phyloP scores from a whole-genome alignment of 2,113 vertebrate genomes.

The Phalacrocorax carbo region DNA sequence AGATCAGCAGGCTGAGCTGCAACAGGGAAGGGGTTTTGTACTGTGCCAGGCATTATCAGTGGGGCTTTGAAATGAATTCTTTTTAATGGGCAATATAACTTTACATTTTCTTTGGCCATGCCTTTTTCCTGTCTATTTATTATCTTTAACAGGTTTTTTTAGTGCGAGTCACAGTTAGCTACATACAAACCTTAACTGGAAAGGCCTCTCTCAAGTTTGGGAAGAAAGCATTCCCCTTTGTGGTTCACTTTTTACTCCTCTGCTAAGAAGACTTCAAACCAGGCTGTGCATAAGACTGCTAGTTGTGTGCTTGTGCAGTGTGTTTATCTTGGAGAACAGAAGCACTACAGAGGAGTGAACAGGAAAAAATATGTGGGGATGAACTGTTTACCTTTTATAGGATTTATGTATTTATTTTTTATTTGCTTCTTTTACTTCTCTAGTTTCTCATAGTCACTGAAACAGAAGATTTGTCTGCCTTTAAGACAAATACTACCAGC shows the following conservation, averaged over 20 bases:
- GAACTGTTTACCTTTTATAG: not conserved
- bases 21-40: not conserved
- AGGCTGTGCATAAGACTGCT: not conserved
- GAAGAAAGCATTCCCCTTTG: not conserved
- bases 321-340: not conserved
- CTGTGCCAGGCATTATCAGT: not conserved
- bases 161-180: not conserved
- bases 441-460: slow-evolving; percentile 8
- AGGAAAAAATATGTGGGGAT: not conserved
- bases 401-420: not conserved
- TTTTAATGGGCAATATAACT: not conserved
- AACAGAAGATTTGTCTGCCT: slow-evolving; percentile 52
- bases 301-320: not conserved
- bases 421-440: not conserved
- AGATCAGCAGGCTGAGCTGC: not conserved
- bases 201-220: not conserved
- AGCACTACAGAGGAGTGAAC: not conserved
- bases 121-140: not conserved
- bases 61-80: not conserved
- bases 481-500: slow-evolving; percentile 39
- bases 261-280: not conserved
- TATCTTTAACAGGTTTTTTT: not conserved
- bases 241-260: not conserved
- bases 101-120: not conserved
- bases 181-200: not conserved